phyloP scores from a whole-genome alignment of 2,113 vertebrate genomes.

The Lanius collurio region DNA sequence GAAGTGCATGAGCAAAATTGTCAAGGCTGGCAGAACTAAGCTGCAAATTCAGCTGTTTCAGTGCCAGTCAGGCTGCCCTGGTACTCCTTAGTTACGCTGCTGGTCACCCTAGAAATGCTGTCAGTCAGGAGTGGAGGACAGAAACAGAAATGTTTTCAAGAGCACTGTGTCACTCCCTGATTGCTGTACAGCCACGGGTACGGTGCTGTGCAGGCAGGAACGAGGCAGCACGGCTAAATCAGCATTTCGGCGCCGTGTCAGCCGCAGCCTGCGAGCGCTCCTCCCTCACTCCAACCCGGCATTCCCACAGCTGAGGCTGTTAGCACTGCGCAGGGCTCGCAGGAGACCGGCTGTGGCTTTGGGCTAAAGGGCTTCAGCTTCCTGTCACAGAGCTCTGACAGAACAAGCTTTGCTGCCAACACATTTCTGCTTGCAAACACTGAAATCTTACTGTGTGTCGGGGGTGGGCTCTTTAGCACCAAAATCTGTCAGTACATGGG shows the following conservation, averaged over 20 bases:
- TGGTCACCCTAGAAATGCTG: not conserved
- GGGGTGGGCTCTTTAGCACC: not conserved
- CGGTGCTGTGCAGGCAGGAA: not conserved
- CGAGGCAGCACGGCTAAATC: not conserved
- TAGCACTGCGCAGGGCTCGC: not conserved
- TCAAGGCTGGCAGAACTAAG: not conserved
- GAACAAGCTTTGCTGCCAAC: not conserved
- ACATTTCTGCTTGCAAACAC: not conserved
- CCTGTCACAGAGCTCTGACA: not conserved
- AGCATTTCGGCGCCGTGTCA: not conserved
- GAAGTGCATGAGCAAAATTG: not conserved
- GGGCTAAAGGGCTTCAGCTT: not conserved
- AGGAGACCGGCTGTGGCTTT: not conserved
- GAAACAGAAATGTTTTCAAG: not conserved
- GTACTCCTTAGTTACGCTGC: not conserved
- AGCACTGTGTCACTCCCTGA: not conserved
- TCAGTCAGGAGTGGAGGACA: not conserved
- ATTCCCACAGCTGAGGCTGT: not conserved
- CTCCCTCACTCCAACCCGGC: not conserved
- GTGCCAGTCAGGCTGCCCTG: not conserved
- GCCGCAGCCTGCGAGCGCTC: not conserved
- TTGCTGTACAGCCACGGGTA: not conserved
- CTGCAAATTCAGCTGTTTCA: not conserved
- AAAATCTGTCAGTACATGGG: not conserved
- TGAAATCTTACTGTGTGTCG: not conserved